Percentiles rank a stretch among this genome's conserved stretches.
Evolutionary conservation across 2,797 vertebrate genomes (phyloP).

Genomic region (Characodon lateralis): DNA sequence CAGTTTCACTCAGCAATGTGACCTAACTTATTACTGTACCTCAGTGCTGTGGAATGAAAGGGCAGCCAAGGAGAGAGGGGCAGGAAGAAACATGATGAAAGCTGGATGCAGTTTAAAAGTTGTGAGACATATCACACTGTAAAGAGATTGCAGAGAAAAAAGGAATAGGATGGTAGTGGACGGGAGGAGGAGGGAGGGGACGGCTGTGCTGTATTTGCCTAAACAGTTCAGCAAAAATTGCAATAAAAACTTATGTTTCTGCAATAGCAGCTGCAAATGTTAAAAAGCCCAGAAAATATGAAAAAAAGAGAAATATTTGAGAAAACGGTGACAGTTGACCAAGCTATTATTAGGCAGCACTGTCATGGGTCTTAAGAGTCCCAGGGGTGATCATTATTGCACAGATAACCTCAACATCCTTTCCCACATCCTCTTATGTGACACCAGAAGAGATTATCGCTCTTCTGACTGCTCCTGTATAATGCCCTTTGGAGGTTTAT

Average conservation of each 20-base stretch:
- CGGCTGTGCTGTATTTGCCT: too few species aligned
- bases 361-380: slow-evolving; percentile 42
- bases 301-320: slow-evolving; percentile 17
- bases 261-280: neutral
- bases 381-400: slow-evolving; percentile 60
- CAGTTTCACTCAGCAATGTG: slow-evolving; percentile 42
- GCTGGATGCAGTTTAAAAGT: slow-evolving; percentile 11
- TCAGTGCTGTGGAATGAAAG: slow-evolving; percentile 32
- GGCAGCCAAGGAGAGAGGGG: slow-evolving; percentile 32
- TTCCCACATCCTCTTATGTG: slow-evolving; percentile 50
- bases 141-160: neutral
- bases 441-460: slow-evolving; percentile 69
- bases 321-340: slow-evolving; percentile 29
- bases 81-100: slow-evolving; percentile 7
- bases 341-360: slow-evolving; percentile 36
- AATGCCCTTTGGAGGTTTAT: slow-evolving; percentile 61
- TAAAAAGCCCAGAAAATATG: neutral
- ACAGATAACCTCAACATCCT: slow-evolving; percentile 63
- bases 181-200: neutral
- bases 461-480: slow-evolving; percentile 61
- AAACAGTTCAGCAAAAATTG: neutral
- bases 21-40: slow-evolving; percentile 49
- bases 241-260: neutral
- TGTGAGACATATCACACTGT: slow-evolving; percentile 1
- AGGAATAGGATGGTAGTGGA: too few species aligned